A percentile compares a stretch with the other conserved stretches of the same genome.
These are phyloP conservation scores for Lumbricus terrestris DNA, from an alignment of 2,888 invertebrate genomes.

Conservation along the genomic window DNA sequence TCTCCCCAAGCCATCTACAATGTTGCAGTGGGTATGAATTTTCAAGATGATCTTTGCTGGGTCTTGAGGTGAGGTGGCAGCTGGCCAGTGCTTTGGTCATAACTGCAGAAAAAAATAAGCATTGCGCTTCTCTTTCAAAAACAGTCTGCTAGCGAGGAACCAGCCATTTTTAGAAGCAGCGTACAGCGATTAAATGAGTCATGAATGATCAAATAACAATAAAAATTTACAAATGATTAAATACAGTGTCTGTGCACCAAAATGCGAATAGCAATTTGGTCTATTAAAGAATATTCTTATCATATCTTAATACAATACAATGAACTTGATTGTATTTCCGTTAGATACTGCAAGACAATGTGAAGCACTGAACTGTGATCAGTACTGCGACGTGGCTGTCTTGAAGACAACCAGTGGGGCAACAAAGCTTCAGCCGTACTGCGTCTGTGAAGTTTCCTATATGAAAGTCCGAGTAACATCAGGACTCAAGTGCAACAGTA, in stretches of 20 bases:
- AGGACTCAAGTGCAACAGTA: slow-evolving; percentile 29
- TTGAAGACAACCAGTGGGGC: background rate
- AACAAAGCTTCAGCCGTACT: slow-evolving; percentile 25
- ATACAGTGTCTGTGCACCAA: too few relatives aligned
- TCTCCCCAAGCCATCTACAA: background rate
- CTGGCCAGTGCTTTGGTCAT: too few relatives aligned
- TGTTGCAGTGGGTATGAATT: background rate
- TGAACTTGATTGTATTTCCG: background rate
- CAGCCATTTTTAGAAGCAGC: background rate
- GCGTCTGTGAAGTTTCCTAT: slow-evolving; percentile 24
- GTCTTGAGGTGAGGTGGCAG: background rate
- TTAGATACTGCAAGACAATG: slow-evolving; percentile 12
- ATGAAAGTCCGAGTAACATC: slow-evolving; percentile 30
- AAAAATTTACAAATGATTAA: too few relatives aligned
- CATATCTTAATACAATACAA: too few relatives aligned
- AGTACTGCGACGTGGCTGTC: slow-evolving; percentile 28
- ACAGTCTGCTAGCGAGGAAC: background rate
- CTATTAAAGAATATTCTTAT: too few relatives aligned
- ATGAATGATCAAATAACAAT: too few relatives aligned
- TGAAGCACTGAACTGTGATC: slow-evolving; percentile 29
- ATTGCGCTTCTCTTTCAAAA: background rate
- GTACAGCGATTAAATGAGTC: too few relatives aligned
- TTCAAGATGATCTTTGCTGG: background rate
- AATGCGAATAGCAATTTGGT: too few relatives aligned
- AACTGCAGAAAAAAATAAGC: background rate